Percentiles rank a stretch among this genome's conserved stretches.
These are phyloP conservation scores for Escarpia spicata DNA, from an alignment of 2,888 invertebrate species.

Conservation along the genomic window DNA sequence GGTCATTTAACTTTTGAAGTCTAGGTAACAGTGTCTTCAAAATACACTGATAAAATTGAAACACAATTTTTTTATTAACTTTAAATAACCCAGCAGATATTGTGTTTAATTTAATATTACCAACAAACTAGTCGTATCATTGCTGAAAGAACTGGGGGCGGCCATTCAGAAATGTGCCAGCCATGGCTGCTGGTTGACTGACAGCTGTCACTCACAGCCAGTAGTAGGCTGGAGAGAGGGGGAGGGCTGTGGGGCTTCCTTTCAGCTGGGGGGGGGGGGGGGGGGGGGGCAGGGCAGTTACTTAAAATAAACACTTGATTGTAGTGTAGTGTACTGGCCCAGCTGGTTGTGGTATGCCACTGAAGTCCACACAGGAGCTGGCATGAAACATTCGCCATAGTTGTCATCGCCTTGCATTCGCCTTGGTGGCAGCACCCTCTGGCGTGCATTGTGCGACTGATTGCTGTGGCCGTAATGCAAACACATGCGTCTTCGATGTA, in stretches of 20 bases:
- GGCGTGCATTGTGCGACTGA: neutral
- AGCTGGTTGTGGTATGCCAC: neutral
- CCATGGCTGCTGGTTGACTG: neutral
- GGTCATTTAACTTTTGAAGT: neutral
- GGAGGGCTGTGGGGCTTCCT: neutral
- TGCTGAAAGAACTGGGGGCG: neutral
- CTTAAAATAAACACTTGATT: slow-evolving; percentile 6
- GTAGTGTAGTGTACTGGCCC: neutral
- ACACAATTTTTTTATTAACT: neutral
- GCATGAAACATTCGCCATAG: neutral
- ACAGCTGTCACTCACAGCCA: neutral
- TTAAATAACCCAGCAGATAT: neutral
- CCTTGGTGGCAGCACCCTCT: neutral
- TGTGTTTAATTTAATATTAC: neutral
- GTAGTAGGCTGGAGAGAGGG: neutral
- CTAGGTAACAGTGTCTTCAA: neutral
- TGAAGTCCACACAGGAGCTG: neutral
- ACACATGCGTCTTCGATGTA: slow-evolving; percentile 16
- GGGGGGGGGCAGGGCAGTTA: slow-evolving; percentile 4
- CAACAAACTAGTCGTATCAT: neutral
- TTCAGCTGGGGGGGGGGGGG: neutral
- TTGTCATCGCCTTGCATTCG: no score
- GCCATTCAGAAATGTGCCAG: neutral
- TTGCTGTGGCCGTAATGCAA: neutral
- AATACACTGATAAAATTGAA: neutral